Evolutionary conservation across 2,113 vertebrate genomes (phyloP).

Genomic region (Vicugna pacos): DNA sequence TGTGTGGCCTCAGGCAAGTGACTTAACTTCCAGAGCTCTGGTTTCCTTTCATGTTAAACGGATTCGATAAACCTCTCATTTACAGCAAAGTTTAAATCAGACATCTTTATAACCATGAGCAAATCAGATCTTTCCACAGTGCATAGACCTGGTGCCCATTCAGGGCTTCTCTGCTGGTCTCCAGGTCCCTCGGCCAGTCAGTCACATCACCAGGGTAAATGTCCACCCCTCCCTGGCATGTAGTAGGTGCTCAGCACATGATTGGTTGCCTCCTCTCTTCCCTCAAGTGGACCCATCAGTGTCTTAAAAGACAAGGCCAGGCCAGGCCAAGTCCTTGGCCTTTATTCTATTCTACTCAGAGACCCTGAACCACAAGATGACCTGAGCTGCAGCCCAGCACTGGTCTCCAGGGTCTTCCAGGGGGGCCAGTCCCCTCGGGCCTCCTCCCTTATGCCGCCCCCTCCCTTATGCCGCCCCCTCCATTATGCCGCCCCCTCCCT

Average conservation of each 20-base stretch:
- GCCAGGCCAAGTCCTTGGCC: not conserved
- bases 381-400: not conserved
- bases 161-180: not conserved
- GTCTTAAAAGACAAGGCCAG: not conserved
- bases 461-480: not conserved
- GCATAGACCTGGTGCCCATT: not conserved
- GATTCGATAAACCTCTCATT: not conserved
- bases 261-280: fast-evolving
- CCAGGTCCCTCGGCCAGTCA: not conserved
- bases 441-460: not conserved
- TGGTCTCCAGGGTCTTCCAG: not conserved
- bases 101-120: not conserved
- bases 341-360: not conserved
- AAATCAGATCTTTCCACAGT: not conserved
- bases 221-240: not conserved
- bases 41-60: not conserved
- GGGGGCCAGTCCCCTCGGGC: not conserved
- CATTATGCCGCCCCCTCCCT: no score
- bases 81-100: not conserved
- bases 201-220: not conserved
- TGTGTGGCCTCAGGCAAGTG: not conserved
- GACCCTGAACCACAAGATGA: no score
- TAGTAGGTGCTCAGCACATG: not conserved
- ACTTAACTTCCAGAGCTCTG: not conserved
- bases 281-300: not conserved